These are phyloP conservation scores for Circaetus cinerascens DNA, from an alignment of 2,113 vertebrate genomes.

Conservation along the genomic window DNA sequence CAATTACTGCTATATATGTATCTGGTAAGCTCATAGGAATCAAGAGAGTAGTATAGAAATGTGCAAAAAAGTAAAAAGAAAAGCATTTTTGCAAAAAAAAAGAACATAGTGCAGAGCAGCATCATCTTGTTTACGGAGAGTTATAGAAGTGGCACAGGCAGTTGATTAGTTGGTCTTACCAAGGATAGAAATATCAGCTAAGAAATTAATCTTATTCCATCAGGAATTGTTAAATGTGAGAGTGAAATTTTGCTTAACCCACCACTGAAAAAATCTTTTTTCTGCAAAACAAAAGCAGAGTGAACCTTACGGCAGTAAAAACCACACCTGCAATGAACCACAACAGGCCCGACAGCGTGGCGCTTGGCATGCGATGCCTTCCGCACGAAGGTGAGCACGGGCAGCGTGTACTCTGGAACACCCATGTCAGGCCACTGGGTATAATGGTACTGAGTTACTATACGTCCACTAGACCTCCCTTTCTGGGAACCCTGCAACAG, in stretches of 20 bases:
- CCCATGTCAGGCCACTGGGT: slow-evolving; percentile 99
- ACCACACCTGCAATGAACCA: slow-evolving; percentile 94
- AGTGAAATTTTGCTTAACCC: neutral
- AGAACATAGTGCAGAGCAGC: neutral
- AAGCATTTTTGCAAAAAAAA: neutral
- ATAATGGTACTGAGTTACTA: slow-evolving; percentile 91
- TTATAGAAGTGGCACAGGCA: neutral
- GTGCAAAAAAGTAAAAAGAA: neutral
- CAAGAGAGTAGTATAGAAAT: neutral
- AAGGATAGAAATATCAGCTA: neutral
- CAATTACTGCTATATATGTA: neutral
- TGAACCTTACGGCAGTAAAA: neutral
- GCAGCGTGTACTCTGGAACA: slow-evolving; percentile 87
- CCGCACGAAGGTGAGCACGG: slow-evolving; percentile 88
- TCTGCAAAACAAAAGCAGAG: neutral
- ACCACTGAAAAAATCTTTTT: neutral
- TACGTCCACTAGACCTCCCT: slow-evolving; percentile 79
- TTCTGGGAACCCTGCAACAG: slow-evolving; percentile 86
- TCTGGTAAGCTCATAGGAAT: neutral
- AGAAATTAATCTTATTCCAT: neutral
- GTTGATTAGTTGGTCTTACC: slow-evolving; percentile 3
- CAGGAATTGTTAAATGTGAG: neutral
- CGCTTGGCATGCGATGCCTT: slow-evolving; percentile 83
- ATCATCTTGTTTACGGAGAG: neutral
- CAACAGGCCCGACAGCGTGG: slow-evolving; percentile 80